Conservation (phyloP, 1,140 invertebrate species). For the Magallana ariakensis region DNA sequence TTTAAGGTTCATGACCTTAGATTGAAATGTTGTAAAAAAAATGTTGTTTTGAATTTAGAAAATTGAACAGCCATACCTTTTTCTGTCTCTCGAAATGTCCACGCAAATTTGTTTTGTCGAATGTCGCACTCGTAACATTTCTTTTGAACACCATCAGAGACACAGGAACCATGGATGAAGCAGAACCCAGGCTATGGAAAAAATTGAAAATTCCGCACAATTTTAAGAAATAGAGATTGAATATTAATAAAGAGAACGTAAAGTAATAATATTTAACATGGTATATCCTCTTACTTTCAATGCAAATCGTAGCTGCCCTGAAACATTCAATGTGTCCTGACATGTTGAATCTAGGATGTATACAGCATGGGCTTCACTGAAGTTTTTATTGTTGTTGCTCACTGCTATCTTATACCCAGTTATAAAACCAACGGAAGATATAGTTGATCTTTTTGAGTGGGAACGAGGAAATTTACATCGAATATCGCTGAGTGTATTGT, state of each 20-base stretch:
- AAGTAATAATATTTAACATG: not conserved
- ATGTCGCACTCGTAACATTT: not conserved
- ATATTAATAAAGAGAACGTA: not conserved
- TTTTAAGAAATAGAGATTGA: not conserved
- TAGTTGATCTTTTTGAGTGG: not conserved
- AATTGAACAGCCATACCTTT: not conserved
- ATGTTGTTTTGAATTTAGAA: not conserved
- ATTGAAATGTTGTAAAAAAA: not conserved
- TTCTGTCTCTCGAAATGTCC: not conserved
- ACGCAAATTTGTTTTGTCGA: not conserved
- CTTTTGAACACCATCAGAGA: not conserved
- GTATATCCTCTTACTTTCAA: not conserved
- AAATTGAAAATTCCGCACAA: too few species aligned
- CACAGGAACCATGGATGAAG: not conserved
- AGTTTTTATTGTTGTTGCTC: slow-evolving; percentile 11
- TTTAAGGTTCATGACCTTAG: not conserved
- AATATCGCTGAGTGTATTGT: not conserved
- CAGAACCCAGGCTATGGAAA: not conserved
- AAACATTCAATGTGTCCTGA: slow-evolving; percentile 14
- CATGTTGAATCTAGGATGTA: slow-evolving; percentile 4
- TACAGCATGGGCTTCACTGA: not conserved
- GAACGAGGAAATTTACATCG: slow-evolving; percentile 7
- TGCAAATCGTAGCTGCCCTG: not conserved
- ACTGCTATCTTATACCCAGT: not conserved
- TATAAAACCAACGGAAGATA: not conserved